These are phyloP conservation scores for Notodonta ziczac DNA, from an alignment of 2,888 invertebrate species.

Conservation along the genomic window DNA sequence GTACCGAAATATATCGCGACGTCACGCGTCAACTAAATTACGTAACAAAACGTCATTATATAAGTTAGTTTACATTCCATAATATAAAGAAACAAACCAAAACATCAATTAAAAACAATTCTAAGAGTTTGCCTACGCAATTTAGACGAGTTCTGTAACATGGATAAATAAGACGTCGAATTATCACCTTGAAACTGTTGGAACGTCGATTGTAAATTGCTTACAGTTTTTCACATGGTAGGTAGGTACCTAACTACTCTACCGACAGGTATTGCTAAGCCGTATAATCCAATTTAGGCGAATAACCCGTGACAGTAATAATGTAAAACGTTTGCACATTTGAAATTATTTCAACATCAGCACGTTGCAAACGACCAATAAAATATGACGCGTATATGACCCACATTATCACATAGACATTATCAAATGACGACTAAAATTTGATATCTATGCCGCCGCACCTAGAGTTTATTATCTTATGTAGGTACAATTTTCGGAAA, in stretches of 20 bases:
- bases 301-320: not conserved
- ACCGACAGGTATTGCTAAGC: not conserved
- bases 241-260: not conserved
- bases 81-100: not conserved
- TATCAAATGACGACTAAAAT: slow-evolving; percentile 30
- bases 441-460: slow-evolving; percentile 39
- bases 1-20: slow-evolving; percentile 31
- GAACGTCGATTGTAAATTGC: slow-evolving; percentile 1
- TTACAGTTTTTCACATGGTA: not conserved
- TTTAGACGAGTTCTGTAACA: not conserved
- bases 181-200: not conserved
- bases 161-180: not conserved
- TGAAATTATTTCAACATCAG: not conserved
- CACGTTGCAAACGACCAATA: not conserved
- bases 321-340: not conserved
- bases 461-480: slow-evolving; percentile 10
- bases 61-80: slow-evolving; percentile 13
- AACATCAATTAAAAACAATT: not conserved
- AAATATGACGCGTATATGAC: slow-evolving; percentile 17
- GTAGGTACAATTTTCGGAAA: not conserved
- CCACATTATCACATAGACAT: slow-evolving; percentile 27
- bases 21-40: slow-evolving; percentile 21
- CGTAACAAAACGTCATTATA: slow-evolving; percentile 23
- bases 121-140: not conserved
- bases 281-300: not conserved